These are phyloP conservation scores for Phylloscopus whistleri DNA, from an alignment of 2,113 vertebrate species.

Conservation along the genomic window DNA sequence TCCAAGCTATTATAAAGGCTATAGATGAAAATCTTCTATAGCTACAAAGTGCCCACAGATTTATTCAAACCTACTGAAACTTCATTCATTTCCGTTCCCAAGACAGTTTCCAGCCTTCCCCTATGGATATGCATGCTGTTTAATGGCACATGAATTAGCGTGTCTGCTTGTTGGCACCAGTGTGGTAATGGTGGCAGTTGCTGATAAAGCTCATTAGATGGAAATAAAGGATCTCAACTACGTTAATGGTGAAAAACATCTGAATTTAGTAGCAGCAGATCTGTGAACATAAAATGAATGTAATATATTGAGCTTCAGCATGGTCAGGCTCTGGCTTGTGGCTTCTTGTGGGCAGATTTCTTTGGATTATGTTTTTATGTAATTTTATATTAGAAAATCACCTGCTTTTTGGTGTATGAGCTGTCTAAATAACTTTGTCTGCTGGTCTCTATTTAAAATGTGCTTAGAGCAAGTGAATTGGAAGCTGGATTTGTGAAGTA, in stretches of 20 bases:
- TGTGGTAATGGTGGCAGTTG: not conserved
- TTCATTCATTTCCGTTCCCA: not conserved
- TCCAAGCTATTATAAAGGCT: not conserved
- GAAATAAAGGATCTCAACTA: not conserved
- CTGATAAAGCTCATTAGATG: not conserved
- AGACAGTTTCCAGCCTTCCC: not conserved
- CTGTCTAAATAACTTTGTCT: not conserved
- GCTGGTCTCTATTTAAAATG: not conserved
- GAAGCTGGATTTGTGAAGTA: slow-evolving; percentile 1
- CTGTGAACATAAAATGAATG: not conserved
- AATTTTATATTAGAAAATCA: not conserved
- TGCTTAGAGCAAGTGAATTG: not conserved
- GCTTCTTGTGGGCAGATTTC: not conserved
- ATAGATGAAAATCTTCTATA: not conserved
- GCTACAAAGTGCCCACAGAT: not conserved
- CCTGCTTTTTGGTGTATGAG: not conserved
- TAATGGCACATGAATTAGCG: not conserved
- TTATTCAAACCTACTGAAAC: not conserved
- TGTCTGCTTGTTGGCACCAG: not conserved
- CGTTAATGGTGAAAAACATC: not conserved
- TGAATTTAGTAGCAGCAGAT: not conserved
- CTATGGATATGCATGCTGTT: slow-evolving; percentile 6
- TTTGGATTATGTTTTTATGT: rapidly evolving
- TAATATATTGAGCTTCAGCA: not conserved
- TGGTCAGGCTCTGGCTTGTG: not conserved